Base-by-base conservation (phyloP, 2,797 vertebrate genomes). In the Carapus acus region DNA sequence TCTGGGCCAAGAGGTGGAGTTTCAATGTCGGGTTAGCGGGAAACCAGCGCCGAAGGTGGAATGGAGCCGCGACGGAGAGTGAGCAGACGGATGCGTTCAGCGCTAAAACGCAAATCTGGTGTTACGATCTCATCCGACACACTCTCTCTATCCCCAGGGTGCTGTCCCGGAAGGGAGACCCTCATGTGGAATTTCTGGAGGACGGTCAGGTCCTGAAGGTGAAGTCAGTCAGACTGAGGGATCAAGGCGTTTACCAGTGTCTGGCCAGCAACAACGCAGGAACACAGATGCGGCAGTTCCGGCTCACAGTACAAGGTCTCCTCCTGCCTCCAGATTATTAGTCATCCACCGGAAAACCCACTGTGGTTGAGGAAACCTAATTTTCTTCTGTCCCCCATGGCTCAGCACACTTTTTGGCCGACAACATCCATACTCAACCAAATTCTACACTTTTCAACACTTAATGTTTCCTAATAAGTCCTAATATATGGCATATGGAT, bases 61-160 rank as follows among this genome's bases (percentile, higher is more conserved):
- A 52, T 94, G 92, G 92, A 92, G 86, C 74, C 92, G 88, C 1
- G 90, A 93, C 0, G 90, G 90, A 78, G 90, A 91, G 92, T 94
- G 70, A 87, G 91, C 83, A 1, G n/a, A 11, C 12, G 31, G 3
- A 9, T 33, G 48, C 58, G 34, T 64, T 57, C 29, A 50, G 43
- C 7, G 2, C 3, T 33, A 1, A 38, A 19, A 11, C 33, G 3
- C 23, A 53, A 1, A 33, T 5, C 5, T 9, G 5, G 14, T 33
- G 31, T 33, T 33, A 11, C 14, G 31, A 33, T 33, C 24, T 27
- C 24, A 27, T 27, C 24, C 24, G 9, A 27, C 24, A 5, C 24
- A 0, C 31, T 42, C 20, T 16, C 6, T 54, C 39, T 7, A 62
- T 14, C 33, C 31, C 17, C 57, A 94, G 92, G 67, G 88, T 90